Percentiles rank a stretch among this genome's conserved stretches.
These are phyloP conservation scores for Drosophila elegans DNA, from an alignment of 1,140 invertebrate genomes.

Conservation along the genomic window DNA sequence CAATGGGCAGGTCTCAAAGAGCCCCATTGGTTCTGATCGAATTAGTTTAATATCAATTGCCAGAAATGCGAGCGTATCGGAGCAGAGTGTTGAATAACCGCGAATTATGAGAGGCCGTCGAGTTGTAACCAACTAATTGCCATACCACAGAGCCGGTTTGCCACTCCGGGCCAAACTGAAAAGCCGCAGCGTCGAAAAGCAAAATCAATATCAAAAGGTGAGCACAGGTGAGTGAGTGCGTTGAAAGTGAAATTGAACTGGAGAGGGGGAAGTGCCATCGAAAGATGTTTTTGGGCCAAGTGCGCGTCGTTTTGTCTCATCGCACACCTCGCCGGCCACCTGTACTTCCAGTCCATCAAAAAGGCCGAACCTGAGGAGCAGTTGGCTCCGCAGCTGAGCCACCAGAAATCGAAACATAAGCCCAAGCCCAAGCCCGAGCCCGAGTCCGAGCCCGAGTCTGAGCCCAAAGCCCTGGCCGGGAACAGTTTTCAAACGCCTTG, in stretches of 20 bases:
- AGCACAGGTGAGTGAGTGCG: conserved; percentile 57
- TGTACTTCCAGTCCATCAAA: conserved; percentile 46
- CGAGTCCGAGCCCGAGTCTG: conserved; percentile 1
- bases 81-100: conserved; percentile 58
- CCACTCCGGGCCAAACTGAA: conserved; percentile 34
- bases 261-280: conserved; percentile 56
- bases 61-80: conserved; percentile 4
- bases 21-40: conserved; percentile 19
- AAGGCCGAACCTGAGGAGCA: conserved; percentile 39
- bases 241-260: conserved; percentile 75
- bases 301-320: conserved; percentile 35
- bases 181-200: conserved; percentile 19
- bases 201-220: conserved; percentile 59
- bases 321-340: conserved; percentile 1
- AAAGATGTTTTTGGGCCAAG: conserved; percentile 77
- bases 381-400: conserved; percentile 52
- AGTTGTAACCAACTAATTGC: conserved; percentile 57
- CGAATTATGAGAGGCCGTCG: conserved; percentile 49
- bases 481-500: conserved; percentile 61
- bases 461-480: conserved; percentile 21
- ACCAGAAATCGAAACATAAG: conserved; percentile 19
- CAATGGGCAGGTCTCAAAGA: conserved; percentile 18
- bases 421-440: conserved; percentile 9
- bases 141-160: conserved; percentile 71
- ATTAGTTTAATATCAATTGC: conserved; percentile 17